These are phyloP conservation scores for Margaritifera margaritifera DNA, from an alignment of 2,888 invertebrate genomes.

Conservation along the genomic window DNA sequence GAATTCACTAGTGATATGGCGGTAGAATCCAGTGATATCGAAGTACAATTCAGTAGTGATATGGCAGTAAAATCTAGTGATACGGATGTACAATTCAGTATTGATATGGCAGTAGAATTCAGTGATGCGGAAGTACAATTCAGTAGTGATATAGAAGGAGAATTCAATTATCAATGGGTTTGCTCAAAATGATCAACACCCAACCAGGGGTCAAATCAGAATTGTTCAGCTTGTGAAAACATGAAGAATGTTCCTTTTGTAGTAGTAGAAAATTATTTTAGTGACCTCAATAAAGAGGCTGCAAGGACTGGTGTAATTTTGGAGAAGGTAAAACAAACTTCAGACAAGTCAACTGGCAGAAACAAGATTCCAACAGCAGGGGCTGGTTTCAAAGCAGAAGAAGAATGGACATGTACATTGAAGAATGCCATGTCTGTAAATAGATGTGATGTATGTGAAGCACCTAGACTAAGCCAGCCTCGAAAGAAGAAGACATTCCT, in stretches of 20 bases:
- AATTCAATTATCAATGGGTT: slow-evolving; percentile 80
- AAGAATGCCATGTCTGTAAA: slow-evolving; percentile 81
- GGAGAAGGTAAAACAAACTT: too few species aligned
- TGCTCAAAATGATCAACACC: slow-evolving; percentile 86
- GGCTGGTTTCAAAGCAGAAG: not conserved
- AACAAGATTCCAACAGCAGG: not conserved
- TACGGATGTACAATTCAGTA: too few species aligned
- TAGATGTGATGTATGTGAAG: slow-evolving; percentile 84
- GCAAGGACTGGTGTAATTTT: too few species aligned
- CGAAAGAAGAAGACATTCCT: slow-evolving; percentile 42
- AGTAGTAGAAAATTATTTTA: slow-evolving; percentile 5
- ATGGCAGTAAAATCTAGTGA: too few species aligned
- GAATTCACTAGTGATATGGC: too few species aligned
- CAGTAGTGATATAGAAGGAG: slow-evolving; percentile 6
- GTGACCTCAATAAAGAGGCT: too few species aligned
- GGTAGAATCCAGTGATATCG: too few species aligned
- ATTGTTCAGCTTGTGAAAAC: slow-evolving; percentile 29
- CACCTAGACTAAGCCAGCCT: slow-evolving; percentile 74
- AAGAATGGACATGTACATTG: slow-evolving; percentile 77
- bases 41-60: too few species aligned
- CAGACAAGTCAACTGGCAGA: too few species aligned
- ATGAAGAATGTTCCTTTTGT: slow-evolving; percentile 19
- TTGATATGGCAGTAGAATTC: too few species aligned
- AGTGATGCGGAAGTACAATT: too few species aligned
- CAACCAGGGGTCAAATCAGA: slow-evolving; percentile 29